A percentile compares a stretch with the other conserved stretches of the same genome.
phyloP scores from a whole-genome alignment of 2,113 vertebrate species.

The Tychaedon coryphoeus region DNA sequence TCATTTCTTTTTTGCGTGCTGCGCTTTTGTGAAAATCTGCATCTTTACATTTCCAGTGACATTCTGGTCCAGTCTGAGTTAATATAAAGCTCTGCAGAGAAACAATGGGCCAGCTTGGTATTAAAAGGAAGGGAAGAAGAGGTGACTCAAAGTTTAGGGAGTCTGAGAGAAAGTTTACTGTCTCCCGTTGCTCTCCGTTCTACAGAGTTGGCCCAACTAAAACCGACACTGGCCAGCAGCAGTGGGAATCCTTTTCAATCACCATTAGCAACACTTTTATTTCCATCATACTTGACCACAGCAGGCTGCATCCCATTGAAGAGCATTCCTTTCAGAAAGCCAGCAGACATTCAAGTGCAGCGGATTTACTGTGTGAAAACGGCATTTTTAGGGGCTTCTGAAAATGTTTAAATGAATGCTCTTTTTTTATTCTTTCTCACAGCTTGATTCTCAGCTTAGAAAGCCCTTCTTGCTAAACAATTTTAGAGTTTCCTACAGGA shows the following conservation, averaged over 20 bases:
- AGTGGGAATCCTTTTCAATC: slow-evolving; percentile 79
- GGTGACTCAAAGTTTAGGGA: slow-evolving; percentile 69
- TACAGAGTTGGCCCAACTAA: slow-evolving; percentile 66
- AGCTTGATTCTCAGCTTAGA: slow-evolving; percentile 69
- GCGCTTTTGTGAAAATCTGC: not conserved
- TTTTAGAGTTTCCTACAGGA: slow-evolving; percentile 31
- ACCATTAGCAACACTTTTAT: slow-evolving; percentile 76
- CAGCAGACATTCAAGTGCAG: slow-evolving; percentile 74
- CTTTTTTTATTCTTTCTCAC: slow-evolving; percentile 82
- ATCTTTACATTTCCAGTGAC: not conserved
- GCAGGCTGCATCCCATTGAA: slow-evolving; percentile 64
- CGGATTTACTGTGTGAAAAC: slow-evolving; percentile 84
- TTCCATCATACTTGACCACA: slow-evolving; percentile 74
- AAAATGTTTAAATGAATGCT: slow-evolving; percentile 83
- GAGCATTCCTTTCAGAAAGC: slow-evolving; percentile 75
- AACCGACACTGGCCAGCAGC: slow-evolving; percentile 69
- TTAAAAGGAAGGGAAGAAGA: slow-evolving; percentile 57
- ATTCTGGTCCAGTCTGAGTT: not conserved
- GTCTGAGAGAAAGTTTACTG: slow-evolving; percentile 70
- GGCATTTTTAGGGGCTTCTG: slow-evolving; percentile 79
- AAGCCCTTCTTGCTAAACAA: slow-evolving; percentile 52
- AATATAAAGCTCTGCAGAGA: not conserved
- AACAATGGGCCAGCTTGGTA: not conserved
- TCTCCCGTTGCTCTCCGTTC: slow-evolving; percentile 69
- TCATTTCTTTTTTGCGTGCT: not conserved